Conservation (phyloP, 1,140 invertebrate species). For the Watersipora subatra region DNA sequence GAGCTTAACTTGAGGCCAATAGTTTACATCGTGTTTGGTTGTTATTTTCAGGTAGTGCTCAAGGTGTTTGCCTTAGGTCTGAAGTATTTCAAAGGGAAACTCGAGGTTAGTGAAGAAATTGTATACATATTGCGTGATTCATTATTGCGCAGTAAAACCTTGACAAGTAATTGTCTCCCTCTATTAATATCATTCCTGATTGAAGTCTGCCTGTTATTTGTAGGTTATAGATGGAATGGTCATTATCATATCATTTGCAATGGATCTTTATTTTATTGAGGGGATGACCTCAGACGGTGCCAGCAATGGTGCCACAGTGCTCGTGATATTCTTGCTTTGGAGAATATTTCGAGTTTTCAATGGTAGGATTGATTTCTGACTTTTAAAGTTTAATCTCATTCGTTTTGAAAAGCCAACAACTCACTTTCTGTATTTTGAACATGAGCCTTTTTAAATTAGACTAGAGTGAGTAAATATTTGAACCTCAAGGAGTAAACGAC, state of each 20-base stretch:
- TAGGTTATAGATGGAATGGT: slow-evolving; percentile 1
- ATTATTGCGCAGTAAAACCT: no score
- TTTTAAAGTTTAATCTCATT: background rate
- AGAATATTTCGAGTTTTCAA: background rate
- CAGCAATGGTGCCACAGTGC: background rate
- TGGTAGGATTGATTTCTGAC: background rate
- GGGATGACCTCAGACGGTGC: background rate
- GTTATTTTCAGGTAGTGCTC: background rate
- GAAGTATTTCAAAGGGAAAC: background rate
- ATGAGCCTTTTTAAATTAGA: background rate
- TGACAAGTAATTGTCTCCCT: no score
- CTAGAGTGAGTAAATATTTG: no score
- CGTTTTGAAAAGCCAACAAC: background rate
- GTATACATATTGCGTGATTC: no score
- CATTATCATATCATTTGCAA: slow-evolving; percentile 3
- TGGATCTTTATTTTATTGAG: background rate
- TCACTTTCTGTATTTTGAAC: background rate
- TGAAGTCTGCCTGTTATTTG: no score
- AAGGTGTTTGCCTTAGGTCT: background rate
- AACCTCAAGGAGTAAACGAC: no score
- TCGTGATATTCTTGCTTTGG: slow-evolving; percentile 1
- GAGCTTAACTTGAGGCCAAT: no score
- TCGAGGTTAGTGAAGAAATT: slow-evolving; percentile 4
- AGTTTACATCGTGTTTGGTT: no score
- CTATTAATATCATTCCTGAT: no score